Evolutionary conservation across 1,140 invertebrate species (phyloP).

Genomic region (Drosophila varians): DNA sequence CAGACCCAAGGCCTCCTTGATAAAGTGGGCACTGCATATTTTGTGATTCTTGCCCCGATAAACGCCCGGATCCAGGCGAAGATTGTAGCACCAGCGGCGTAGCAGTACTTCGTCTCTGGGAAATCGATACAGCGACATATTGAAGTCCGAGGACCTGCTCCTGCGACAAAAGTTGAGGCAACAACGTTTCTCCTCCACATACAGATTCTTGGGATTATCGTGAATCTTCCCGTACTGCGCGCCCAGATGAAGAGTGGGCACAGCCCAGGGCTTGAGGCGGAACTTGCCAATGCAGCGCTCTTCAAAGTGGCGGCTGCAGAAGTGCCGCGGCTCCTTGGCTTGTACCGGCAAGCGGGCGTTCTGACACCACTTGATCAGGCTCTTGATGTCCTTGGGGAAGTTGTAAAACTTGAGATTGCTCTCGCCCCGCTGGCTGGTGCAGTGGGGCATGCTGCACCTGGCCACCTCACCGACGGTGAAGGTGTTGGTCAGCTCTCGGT

Average conservation of each 20-base stretch:
- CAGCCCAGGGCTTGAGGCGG: slow-evolving; percentile 76
- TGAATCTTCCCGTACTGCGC: slow-evolving; percentile 77
- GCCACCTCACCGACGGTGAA: slow-evolving; percentile 76
- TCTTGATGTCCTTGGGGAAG: slow-evolving; percentile 79
- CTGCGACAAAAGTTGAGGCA: slow-evolving; percentile 75
- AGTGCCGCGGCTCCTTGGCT: slow-evolving; percentile 75
- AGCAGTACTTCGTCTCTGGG: slow-evolving; percentile 70
- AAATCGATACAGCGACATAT: slow-evolving; percentile 77
- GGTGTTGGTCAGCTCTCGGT: slow-evolving; percentile 74
- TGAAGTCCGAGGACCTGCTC: slow-evolving; percentile 76
- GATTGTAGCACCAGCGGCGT: slow-evolving; percentile 78
- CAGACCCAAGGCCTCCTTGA: slow-evolving; percentile 73
- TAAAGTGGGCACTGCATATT: slow-evolving; percentile 79
- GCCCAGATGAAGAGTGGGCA: slow-evolving; percentile 73
- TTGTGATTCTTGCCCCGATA: slow-evolving; percentile 81
- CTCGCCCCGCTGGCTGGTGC: slow-evolving; percentile 71
- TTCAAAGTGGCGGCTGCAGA: slow-evolving; percentile 77
- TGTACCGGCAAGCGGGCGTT: slow-evolving; percentile 76
- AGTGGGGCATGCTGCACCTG: slow-evolving; percentile 78
- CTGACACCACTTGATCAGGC: slow-evolving; percentile 78
- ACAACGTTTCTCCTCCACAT: slow-evolving; percentile 77
- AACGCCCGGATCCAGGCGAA: slow-evolving; percentile 69
- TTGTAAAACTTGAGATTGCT: slow-evolving; percentile 80
- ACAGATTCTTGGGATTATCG: slow-evolving; percentile 75
- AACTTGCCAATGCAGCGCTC: slow-evolving; percentile 80